Conservation (phyloP, 2,888 invertebrate genomes). For the Tineola bisselliella region DNA sequence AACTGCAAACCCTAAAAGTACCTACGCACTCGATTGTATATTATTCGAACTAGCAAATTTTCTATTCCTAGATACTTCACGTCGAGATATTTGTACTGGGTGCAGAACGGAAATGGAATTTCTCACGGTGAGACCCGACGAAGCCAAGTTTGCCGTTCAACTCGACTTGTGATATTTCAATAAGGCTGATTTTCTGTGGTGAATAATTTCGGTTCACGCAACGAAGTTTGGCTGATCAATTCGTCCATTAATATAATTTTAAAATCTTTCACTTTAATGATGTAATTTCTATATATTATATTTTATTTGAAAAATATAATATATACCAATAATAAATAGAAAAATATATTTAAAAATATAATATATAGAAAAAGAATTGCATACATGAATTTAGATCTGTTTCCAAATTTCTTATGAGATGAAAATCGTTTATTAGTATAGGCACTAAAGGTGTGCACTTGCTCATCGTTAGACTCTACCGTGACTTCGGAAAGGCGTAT, state of each 20-base stretch:
- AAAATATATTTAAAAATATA: no score
- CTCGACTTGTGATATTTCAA: background rate
- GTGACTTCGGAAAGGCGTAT: no score
- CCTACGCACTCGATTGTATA: background rate
- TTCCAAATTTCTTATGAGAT: no score
- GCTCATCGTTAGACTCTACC: no score
- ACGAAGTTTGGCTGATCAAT: background rate
- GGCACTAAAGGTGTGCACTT: no score
- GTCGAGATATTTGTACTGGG: background rate
- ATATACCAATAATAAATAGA: no score
- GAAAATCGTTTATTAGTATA: no score
- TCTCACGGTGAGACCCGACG: constrained; percentile 20
- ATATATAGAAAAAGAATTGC: no score
- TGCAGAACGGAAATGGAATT: constrained; percentile 29
- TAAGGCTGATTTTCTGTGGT: constrained; percentile 7
- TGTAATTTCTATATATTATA: no score
- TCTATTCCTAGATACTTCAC: background rate
- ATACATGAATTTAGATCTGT: no score
- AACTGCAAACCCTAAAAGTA: background rate
- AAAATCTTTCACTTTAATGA: no score
- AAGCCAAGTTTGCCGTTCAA: background rate
- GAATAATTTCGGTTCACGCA: background rate
- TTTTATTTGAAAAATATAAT: no score
- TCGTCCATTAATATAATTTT: background rate
- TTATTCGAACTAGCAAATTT: background rate